Evolutionary conservation across 2,888 invertebrate genomes (phyloP), one percentile per base, ranked within the genome.

Genomic region (Carcina quercana): DNA sequence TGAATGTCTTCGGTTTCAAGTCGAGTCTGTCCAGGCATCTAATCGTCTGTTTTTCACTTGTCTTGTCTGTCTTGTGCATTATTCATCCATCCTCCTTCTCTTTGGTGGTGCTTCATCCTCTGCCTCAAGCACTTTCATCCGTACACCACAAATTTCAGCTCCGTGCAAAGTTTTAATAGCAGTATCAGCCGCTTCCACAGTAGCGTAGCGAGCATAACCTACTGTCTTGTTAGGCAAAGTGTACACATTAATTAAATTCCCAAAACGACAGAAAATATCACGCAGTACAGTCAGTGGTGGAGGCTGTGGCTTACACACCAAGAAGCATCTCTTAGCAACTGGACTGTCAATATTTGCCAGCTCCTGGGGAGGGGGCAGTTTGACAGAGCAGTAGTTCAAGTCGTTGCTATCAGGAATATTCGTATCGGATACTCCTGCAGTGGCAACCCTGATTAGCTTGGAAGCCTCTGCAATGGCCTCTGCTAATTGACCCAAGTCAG

Each of bases 191-290:
- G 93, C 90, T 21, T 89, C 87, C 31, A 84, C 86, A 28, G 85
- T 86, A 2, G 94, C 91, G 73, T 92, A 97, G 55, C 95, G 94
- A 4, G 94, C 96, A 73, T 95, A 97, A 0, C 97, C 97, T 70
- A 94, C 96, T 56, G 95, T 96, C 62, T 94, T 93, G 60, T 95
- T 93, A 28, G 91, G 91, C 47, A 97, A 78, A 66, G 96, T 89
- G 62, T 95, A 96, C 2, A 96, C 94, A 67, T 95, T 96, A 35
- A 96, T 95, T 6, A 97, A 85, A 61, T 92, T 89, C 4, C 96
- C 96, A 76, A 97, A 97, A 53, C 96, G 89, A 51, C 94, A 94
- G 68, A 97, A 97, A 12, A 94, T 89, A 67, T 97, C 96, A 52
- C 92, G 90, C 56, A 97, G 82, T 13, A 93, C 90, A 37, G 91